Base-by-base conservation (phyloP, 2,888 invertebrate species). In the Nephrotoma guestfalica region DNA sequence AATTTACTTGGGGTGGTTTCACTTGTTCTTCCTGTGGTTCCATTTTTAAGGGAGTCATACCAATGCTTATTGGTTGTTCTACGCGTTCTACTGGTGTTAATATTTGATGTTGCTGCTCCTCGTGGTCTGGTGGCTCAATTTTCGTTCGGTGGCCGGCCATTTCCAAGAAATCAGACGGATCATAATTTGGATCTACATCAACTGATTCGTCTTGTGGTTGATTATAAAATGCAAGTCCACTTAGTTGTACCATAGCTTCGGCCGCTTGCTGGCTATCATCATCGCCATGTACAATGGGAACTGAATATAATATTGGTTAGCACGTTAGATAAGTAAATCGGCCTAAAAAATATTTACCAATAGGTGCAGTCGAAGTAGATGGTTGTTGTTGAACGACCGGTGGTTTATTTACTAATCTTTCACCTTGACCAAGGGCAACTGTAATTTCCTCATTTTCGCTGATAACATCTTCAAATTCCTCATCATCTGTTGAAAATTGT, bases 181-280 rank as follows among this genome's bases (percentile, higher is more conserved):
- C 97, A 91, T 97, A 97, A 89, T 95, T 95, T 0, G 96, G 95
- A 92, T 96, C 96, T 40, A 95, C 94, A 88, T 95, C 95, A 92
- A 95, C 94, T 87, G 95, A 94, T 90, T 95, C 95, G 89, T 95
- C 95, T 86, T 87, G 87, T 51, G 86, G 51, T 91, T 91, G 90
- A 89, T 93, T 93, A 90, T 94, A 95, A 90, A 93, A 95, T 87
- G 94, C 94, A 90, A 94, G 93, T 88, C 94, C 93, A 90, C 91
- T 91, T 93, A 96, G 92, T 90, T 96, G 95, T 71, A 95, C 95
- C 94, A 96, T 95, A 9, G 96, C 95, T 90, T 96, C 96, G 0
- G 95, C 95, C 0, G 94, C 96, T 89, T 96, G 95, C 89, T 95
- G 95, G 89, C 94, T 94, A 89, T 94, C 94, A 88, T 94, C 94